A percentile compares a stretch with the other conserved stretches of the same genome.
Conservation (phyloP, 2,797 vertebrate genomes). For the Gobio occitaniae region DNA sequence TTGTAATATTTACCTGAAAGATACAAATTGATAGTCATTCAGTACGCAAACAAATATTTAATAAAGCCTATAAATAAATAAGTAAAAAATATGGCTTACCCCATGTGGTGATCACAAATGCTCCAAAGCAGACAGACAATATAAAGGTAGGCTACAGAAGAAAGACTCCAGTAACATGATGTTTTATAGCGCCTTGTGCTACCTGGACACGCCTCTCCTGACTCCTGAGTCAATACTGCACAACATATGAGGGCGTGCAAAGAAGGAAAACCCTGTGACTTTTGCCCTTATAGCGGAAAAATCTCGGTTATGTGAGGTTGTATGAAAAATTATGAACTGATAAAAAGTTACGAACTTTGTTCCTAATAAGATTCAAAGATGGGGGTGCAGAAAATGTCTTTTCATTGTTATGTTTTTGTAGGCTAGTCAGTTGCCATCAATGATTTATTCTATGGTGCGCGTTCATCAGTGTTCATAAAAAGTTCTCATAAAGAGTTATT, state of each 20-base stretch:
- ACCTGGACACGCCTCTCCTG: conserved; percentile 12
- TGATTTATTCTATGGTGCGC: no score
- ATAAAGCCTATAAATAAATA: not conserved
- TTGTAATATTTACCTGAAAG: not conserved
- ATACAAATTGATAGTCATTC: no score
- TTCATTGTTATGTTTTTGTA: no score
- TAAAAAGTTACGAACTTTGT: not conserved
- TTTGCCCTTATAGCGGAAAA: not conserved
- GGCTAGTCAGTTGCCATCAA: no score
- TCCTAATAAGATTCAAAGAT: not conserved
- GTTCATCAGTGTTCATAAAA: not conserved
- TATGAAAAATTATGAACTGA: not conserved
- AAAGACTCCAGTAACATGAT: not conserved
- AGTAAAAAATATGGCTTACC: not conserved
- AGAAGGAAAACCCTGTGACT: not conserved
- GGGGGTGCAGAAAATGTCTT: no score
- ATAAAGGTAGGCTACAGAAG: not conserved
- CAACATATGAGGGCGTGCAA: not conserved
- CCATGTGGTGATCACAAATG: conserved; percentile 12
- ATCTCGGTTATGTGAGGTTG: no score
- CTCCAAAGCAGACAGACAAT: not conserved
- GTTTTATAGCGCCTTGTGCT: conserved; percentile 13
- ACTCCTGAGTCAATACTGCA: not conserved
- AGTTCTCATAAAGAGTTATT: not conserved
- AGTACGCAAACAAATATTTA: not conserved